phyloP scores from a whole-genome alignment of 1,140 invertebrate genomes.

The Ganaspis sp. region DNA sequence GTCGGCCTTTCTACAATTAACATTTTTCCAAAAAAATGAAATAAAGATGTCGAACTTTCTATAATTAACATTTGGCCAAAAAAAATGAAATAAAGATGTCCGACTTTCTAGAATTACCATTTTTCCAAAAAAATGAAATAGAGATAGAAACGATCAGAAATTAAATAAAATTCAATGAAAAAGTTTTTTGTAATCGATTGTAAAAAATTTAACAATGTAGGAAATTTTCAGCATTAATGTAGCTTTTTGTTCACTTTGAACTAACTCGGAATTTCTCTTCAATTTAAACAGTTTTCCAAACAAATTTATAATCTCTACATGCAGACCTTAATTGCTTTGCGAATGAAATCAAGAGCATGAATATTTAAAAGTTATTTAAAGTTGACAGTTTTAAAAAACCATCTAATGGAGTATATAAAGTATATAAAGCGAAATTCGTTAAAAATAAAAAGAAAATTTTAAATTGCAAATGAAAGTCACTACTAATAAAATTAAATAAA shows the following conservation, averaged over 20 bases:
- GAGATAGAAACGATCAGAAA: no score
- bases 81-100: no score
- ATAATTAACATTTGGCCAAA: no score
- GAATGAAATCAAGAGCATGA: not conserved
- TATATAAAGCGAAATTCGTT: not conserved
- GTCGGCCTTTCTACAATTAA: no score
- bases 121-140: no score
- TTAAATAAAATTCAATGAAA: no score
- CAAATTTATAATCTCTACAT: conserved; percentile 7
- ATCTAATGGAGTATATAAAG: not conserved
- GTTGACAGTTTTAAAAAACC: not conserved
- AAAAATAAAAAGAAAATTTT: not conserved
- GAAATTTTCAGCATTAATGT: not conserved
- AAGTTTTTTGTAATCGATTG: no score
- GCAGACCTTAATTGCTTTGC: not conserved
- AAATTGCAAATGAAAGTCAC: not conserved
- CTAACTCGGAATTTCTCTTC: not conserved
- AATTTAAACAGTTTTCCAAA: not conserved
- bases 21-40: no score
- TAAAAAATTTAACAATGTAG: no score
- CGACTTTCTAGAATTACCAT: no score
- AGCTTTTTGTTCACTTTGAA: not conserved
- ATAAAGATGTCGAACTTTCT: no score
- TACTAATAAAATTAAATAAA: no score
- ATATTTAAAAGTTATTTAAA: conserved; percentile 3